These are phyloP conservation scores for Drosophila bocqueti DNA, from an alignment of 1,140 invertebrate species.

Conservation along the genomic window DNA sequence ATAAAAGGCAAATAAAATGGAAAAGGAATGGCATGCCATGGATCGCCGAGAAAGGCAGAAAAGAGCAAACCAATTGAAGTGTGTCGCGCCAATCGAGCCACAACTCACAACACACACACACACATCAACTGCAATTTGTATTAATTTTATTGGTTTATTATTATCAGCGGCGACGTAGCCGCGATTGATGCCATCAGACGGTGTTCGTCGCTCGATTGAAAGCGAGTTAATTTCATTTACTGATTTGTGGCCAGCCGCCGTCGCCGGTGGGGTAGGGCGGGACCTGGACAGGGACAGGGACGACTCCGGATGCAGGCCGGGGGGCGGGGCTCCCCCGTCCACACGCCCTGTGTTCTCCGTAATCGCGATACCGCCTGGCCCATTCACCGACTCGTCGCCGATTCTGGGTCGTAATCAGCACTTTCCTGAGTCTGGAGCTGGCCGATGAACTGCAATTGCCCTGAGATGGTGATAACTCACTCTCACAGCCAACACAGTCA, in stretches of 20 bases:
- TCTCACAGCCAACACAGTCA: slow-evolving; percentile 6
- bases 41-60: slow-evolving; percentile 27
- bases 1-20: slow-evolving; percentile 59
- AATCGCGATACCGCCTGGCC: slow-evolving; percentile 31
- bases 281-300: too few relatives aligned
- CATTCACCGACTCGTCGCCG: slow-evolving; percentile 28
- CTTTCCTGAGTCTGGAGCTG: slow-evolving; percentile 5
- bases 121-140: slow-evolving; percentile 73
- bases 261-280: background rate
- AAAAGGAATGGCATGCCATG: slow-evolving; percentile 9
- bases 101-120: slow-evolving; percentile 23
- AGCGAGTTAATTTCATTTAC: slow-evolving; percentile 54
- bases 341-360: background rate
- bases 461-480: slow-evolving; percentile 24
- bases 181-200: slow-evolving; percentile 50
- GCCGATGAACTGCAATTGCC: slow-evolving; percentile 58
- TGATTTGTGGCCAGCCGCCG: slow-evolving; percentile 38
- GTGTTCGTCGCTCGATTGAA: slow-evolving; percentile 39
- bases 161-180: slow-evolving; percentile 46
- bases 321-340: background rate
- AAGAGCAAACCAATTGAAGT: slow-evolving; percentile 65
- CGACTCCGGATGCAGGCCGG: slow-evolving; percentile 1
- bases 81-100: slow-evolving; percentile 61
- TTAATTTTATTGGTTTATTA: slow-evolving; percentile 80
- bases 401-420: slow-evolving; percentile 37